A percentile compares a stretch with the other conserved stretches of the same genome.
Conservation (phyloP, 2,888 invertebrate genomes). For the Rhorus exstirpatorius region DNA sequence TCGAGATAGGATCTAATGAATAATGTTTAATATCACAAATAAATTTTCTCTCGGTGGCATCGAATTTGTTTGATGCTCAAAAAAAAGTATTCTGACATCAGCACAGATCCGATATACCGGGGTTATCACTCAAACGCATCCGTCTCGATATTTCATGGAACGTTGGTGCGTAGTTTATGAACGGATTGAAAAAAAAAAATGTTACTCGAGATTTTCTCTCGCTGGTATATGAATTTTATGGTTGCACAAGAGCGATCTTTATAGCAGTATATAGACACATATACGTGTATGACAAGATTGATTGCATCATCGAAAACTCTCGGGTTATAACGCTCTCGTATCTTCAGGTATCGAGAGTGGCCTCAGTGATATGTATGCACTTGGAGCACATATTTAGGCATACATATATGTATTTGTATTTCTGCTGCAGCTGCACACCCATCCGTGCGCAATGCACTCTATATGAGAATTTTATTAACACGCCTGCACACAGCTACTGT, state of each 20-base stretch:
- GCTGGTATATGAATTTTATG: background rate
- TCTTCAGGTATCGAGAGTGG: background rate
- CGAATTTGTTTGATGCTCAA: no score
- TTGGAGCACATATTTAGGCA: no score
- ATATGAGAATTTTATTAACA: constrained; percentile 44
- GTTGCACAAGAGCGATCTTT: constrained; percentile 11
- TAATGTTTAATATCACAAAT: background rate
- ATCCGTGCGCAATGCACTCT: constrained; percentile 20
- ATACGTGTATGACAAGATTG: constrained; percentile 22
- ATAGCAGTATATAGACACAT: no score
- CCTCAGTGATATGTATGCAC: background rate
- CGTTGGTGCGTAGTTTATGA: background rate
- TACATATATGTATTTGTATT: no score
- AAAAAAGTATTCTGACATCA: no score
- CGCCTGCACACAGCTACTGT: constrained; percentile 37
- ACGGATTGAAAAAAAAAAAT: background rate
- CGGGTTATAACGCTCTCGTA: constrained; percentile 2
- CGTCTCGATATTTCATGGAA: no score
- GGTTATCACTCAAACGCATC: no score
- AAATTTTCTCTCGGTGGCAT: background rate
- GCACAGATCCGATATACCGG: no score
- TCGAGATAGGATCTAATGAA: no score
- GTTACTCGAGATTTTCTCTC: background rate
- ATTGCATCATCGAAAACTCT: constrained; percentile 40
- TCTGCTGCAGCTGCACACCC: constrained; percentile 5